A percentile compares a stretch with the other conserved stretches of the same genome.
Conservation (phyloP, 1,140 invertebrate species). For the Neotoxoptera formosana region DNA sequence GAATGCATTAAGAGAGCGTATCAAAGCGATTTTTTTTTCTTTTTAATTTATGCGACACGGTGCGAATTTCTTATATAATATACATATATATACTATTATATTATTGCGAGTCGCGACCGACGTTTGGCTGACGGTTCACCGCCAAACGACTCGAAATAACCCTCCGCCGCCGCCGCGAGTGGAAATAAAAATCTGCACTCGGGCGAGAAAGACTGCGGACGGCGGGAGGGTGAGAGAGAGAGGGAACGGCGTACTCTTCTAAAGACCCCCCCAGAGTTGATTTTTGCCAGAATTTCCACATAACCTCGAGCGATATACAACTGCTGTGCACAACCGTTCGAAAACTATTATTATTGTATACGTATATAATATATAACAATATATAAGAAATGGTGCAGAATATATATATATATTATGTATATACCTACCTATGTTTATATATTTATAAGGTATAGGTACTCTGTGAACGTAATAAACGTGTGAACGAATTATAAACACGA, state of each 20-base stretch:
- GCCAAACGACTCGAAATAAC: slow-evolving; percentile 33
- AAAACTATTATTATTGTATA: no score
- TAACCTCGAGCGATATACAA: background rate
- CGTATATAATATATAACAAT: background rate
- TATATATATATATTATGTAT: no score
- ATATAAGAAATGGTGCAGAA: background rate
- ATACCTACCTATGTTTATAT: no score
- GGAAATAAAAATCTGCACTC: slow-evolving; percentile 5
- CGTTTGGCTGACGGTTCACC: slow-evolving; percentile 12
- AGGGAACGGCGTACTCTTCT: background rate
- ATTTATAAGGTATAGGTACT: no score
- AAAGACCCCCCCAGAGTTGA: background rate
- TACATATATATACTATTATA: slow-evolving; percentile 6
- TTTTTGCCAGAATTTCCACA: background rate
- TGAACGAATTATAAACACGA: background rate
- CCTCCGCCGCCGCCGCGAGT: background rate
- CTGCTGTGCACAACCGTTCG: background rate
- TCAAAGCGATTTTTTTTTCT: background rate
- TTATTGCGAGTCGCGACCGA: slow-evolving; percentile 4
- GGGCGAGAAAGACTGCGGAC: background rate
- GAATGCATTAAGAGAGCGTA: slow-evolving; percentile 28
- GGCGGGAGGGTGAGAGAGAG: background rate
- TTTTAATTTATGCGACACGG: slow-evolving; percentile 20
- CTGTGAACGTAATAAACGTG: no score
- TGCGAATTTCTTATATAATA: slow-evolving; percentile 13